These are phyloP conservation scores for Mesodorylaimus sp. DNA, from an alignment of 2,888 invertebrate genomes.

Conservation along the genomic window DNA sequence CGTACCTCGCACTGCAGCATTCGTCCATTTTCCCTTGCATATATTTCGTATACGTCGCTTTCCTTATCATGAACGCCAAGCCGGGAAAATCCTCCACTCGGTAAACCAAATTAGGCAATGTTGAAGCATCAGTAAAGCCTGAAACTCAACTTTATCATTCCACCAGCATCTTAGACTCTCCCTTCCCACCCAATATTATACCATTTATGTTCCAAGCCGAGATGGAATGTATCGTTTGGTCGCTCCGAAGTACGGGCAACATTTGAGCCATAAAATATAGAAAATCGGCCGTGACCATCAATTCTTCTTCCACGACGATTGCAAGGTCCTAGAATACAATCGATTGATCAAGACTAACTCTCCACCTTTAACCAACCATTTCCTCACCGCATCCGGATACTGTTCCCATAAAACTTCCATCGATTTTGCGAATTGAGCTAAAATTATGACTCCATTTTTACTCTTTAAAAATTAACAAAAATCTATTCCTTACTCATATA, in stretches of 20 bases:
- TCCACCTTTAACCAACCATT: not conserved
- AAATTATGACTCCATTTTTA: slow-evolving; percentile 10
- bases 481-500: not conserved
- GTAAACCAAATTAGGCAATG: slow-evolving; percentile 21
- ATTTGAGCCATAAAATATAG: slow-evolving; percentile 36
- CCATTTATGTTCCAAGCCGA: slow-evolving; percentile 37
- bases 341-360: not conserved
- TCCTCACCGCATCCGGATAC: slow-evolving; percentile 26
- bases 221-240: slow-evolving; percentile 31
- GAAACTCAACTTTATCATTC: not conserved
- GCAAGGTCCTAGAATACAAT: slow-evolving; percentile 30
- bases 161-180: not conserved
- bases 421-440: slow-evolving; percentile 30
- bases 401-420: slow-evolving; percentile 22
- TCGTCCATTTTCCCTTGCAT: slow-evolving; percentile 19
- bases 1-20: slow-evolving; percentile 27
- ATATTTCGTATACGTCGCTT: slow-evolving; percentile 18
- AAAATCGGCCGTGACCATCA: slow-evolving; percentile 38
- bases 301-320: slow-evolving; percentile 38
- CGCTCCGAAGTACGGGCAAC: slow-evolving; percentile 30
- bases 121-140: slow-evolving; percentile 28
- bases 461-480: not conserved
- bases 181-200: slow-evolving; percentile 11
- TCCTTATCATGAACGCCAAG: slow-evolving; percentile 30
- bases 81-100: slow-evolving; percentile 31